phyloP scores from a whole-genome alignment of 2,113 vertebrate species.

The Carollia perspicillata region DNA sequence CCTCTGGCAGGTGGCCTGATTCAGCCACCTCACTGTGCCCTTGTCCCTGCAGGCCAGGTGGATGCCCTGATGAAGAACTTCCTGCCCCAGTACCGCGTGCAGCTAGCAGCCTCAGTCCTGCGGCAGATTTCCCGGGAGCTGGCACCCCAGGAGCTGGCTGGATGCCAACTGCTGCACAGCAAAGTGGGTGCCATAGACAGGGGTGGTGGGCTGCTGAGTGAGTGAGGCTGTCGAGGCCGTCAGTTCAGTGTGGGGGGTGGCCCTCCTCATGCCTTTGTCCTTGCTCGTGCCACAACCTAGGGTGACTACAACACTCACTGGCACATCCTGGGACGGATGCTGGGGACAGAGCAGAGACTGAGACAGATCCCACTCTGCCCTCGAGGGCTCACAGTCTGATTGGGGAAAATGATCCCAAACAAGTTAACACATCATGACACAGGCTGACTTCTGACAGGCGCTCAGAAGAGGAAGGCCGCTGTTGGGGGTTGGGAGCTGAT shows the following conservation, averaged over 20 bases:
- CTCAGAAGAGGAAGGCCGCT: neutral
- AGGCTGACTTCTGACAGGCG: neutral
- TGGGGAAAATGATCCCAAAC: neutral
- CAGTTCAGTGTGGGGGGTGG: neutral
- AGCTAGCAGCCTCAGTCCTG: conserved; percentile 51
- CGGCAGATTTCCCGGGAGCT: conserved; percentile 46
- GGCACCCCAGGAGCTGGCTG: neutral
- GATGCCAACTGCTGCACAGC: conserved; percentile 57
- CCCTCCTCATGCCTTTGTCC: neutral
- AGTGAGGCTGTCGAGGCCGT: rapidly evolving
- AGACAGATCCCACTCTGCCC: neutral
- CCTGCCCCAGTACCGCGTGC: conserved; percentile 64
- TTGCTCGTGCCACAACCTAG: neutral
- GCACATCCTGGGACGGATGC: neutral
- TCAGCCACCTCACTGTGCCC: neutral
- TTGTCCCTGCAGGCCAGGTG: conserved; percentile 48
- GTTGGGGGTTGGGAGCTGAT: neutral
- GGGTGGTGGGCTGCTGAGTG: neutral
- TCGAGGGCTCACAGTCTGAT: neutral
- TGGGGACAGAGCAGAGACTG: neutral
- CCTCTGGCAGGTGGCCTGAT: neutral
- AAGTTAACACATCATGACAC: neutral
- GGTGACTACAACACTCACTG: neutral
- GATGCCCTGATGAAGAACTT: conserved; percentile 53
- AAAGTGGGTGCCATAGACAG: conserved; percentile 15